These are phyloP conservation scores for Chiloscyllium punctatum DNA, from an alignment of 2,797 vertebrate species.

Conservation along the genomic window DNA sequence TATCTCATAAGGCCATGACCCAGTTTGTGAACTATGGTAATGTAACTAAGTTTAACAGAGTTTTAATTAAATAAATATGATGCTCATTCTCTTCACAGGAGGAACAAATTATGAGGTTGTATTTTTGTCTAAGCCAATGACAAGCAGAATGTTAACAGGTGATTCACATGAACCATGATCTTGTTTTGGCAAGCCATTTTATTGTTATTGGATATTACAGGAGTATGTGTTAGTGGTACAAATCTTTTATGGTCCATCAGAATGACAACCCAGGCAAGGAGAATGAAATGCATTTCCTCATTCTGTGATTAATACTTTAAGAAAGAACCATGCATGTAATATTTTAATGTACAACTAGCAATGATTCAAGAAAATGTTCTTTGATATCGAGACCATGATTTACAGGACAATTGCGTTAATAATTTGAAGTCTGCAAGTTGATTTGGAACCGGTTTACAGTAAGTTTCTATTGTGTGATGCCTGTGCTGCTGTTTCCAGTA, in stretches of 20 bases:
- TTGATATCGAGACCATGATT: background rate
- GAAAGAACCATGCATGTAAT: background rate
- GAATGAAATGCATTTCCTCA: background rate
- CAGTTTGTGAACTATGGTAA: background rate
- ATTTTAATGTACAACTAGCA: background rate
- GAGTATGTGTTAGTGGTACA: background rate
- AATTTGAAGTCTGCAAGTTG: background rate
- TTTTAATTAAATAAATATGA: background rate
- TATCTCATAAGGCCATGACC: background rate
- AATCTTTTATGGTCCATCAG: background rate
- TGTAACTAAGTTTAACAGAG: background rate
- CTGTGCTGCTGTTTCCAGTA: background rate
- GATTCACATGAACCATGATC: background rate
- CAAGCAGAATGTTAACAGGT: background rate
- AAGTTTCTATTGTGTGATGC: background rate
- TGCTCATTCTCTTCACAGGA: background rate
- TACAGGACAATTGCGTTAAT: background rate
- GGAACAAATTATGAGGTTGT: background rate
- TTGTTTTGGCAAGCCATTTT: background rate
- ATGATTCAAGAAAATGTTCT: slow-evolving; percentile 6
- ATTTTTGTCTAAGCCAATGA: background rate
- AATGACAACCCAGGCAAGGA: background rate
- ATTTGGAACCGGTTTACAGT: background rate
- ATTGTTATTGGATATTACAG: background rate
- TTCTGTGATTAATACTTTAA: background rate